Base-by-base conservation (phyloP, 2,888 invertebrate species). In the Apantesis nais region DNA sequence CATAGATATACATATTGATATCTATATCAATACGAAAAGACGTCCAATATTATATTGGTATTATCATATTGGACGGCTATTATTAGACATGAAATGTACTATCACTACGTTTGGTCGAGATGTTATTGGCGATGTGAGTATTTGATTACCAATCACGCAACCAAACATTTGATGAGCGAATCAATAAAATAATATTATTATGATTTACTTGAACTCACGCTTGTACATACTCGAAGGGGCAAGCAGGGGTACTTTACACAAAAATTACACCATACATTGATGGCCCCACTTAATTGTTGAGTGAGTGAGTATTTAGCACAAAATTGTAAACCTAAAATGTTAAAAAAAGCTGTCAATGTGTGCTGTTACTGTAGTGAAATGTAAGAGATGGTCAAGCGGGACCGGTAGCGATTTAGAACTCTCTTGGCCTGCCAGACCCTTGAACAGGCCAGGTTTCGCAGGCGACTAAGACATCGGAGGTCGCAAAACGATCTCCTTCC, bases 61-160 rank as follows among this genome's bases (percentile, higher is more conserved):
- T 29, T 66, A 58, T 66, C 39, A 41, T 25, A 39, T 66, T 52
- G 19, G 25, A 58, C 29, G 61, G 34, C 31, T 61, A 67, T 67
- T 61, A 67, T 61, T 61, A 12, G 60, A 60, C n/a, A 67, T 41
- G 44, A 48, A 61, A n/a, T 61, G n/a, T 58, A 65, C 60, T 61
- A 41, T 61, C 44, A n/a, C 16, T 31, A n/a, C 60, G 31, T 61
- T 44, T 67, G 60, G 7, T 14, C 34, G 58, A 39, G 8, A 22
- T 58, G 29, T 29, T 55, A 44, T 62, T 66, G 65, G 25, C 66
- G 29, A 29, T 58, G 29, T 34, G 39, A 25, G 58, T 58, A 66
- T 66, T 66, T 58, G 58, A 58, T 58, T 66, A 58, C 66, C 58
- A 58, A 66, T 66, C 39, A 58, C 55, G 25, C 34, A 66, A 58